Evolutionary conservation across 2,113 vertebrate species (phyloP), one percentile per base, ranked within the genome.

Genomic region (Hystrix cristata): DNA sequence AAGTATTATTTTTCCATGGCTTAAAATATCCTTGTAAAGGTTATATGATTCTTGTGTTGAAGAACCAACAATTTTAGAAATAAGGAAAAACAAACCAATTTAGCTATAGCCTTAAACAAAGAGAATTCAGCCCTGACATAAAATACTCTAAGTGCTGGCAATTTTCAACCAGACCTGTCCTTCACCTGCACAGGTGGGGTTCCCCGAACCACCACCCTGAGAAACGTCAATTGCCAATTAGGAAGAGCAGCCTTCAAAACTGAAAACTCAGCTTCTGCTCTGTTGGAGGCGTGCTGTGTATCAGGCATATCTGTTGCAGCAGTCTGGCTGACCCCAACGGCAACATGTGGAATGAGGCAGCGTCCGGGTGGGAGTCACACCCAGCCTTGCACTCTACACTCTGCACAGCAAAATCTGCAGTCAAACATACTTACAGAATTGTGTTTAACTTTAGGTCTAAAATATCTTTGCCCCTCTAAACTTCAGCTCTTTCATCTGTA

Each of bases 1-100:
- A 87, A 91, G 38, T 76, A 96, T 67, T 74, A 78, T 87, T 91
- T 93, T 80, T 4, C 8, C 12, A 51, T 29, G 12, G 34, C 3
- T 88, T 71, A 95, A 76, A 57, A 74, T 71, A 59, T 29, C 87
- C 85, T 90, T 92, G 80, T 83, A 90, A 71, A 94, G 21, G 7
- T 78, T 67, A 74, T 4, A 25, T 64, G 76, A 16, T 57, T 90
- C 29, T 78, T 79, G 21, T 38, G 23, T 34, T 94, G 29, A 27
- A 85, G 14, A 48, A 7, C 2, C 48, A 80, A 29, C 15, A 51
- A 79, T 79, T 79, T 79, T 79, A 79, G 76, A 79, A 79, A 55
- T 53, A 55, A 53, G 31, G 16, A 53, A 79, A 43, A 60, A 74
- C 25, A 62, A 92, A 5, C 1, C 46, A 85, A 15, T 93, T 95